Conservation (phyloP, 2,113 vertebrate species). For the Aspiorhynchus laticeps region DNA sequence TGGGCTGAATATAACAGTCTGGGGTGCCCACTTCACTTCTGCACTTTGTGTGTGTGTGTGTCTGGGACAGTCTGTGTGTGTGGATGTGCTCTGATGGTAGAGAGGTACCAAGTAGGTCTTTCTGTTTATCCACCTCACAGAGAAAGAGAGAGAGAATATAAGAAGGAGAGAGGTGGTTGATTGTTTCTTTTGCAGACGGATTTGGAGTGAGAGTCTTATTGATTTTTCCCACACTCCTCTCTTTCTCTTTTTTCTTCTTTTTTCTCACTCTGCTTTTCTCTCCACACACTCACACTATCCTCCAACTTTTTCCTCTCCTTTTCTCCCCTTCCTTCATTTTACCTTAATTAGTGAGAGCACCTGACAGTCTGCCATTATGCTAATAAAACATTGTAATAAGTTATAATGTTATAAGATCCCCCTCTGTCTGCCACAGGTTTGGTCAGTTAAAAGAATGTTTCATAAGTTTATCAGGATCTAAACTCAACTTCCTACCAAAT, state of each 20-base stretch:
- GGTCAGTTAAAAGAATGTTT: not conserved
- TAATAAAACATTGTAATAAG: not conserved
- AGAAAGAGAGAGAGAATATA: conserved; percentile 18
- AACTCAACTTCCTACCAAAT: not conserved
- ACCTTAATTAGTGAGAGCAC: not conserved
- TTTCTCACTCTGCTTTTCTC: conserved; percentile 7
- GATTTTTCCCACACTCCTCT: conserved; percentile 81
- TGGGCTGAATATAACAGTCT: conserved; percentile 40
- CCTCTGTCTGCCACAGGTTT: not conserved
- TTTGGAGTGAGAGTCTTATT: conserved; percentile 68
- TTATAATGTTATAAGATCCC: not conserved
- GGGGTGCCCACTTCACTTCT: conserved; percentile 49
- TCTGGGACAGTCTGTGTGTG: conserved; percentile 44
- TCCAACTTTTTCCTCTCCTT: not conserved
- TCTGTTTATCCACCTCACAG: conserved; percentile 37
- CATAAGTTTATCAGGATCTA: conserved; percentile 11
- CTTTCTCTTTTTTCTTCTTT: conserved; percentile 62
- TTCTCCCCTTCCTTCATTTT: not conserved
- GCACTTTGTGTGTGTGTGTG: conserved; percentile 34
- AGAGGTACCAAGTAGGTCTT: conserved; percentile 29
- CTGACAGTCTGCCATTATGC: conserved; percentile 14
- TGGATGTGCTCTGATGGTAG: conserved; percentile 28
- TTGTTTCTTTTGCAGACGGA: conserved; percentile 72
- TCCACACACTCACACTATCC: conserved; percentile 15
- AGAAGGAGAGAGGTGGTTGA: conserved; percentile 68